Evolutionary conservation across 1,140 invertebrate species (phyloP).

Genomic region (Eumaeus atala): DNA sequence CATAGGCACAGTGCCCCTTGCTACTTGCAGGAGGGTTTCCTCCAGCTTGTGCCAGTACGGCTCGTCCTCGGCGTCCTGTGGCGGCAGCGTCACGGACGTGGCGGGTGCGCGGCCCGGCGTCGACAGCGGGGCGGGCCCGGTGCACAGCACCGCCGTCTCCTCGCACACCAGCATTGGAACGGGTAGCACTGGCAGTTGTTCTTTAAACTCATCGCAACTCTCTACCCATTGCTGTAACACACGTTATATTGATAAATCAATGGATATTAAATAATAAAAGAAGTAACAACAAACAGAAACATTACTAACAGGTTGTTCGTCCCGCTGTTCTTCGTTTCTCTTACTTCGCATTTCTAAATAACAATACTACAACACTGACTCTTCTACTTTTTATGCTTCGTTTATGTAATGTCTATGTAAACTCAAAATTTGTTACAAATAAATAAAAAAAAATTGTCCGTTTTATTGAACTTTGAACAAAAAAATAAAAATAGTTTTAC

Average conservation of each 20-base stretch:
- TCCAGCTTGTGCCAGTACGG: constrained; percentile 84
- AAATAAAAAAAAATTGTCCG: too few relatives aligned
- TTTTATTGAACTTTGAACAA: too few relatives aligned
- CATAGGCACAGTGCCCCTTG: constrained; percentile 80
- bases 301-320: too few relatives aligned
- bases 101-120: constrained; percentile 66
- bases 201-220: constrained; percentile 67
- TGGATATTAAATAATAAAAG: constrained; percentile 10
- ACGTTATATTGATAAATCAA: neutral
- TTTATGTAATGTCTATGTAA: too few relatives aligned
- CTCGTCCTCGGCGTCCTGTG: constrained; percentile 31
- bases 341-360: too few relatives aligned
- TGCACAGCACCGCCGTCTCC: constrained; percentile 79
- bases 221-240: constrained; percentile 65
- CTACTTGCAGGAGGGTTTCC: constrained; percentile 83
- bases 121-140: constrained; percentile 69
- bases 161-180: constrained; percentile 80
- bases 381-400: too few relatives aligned
- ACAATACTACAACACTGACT: too few relatives aligned
- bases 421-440: too few relatives aligned
- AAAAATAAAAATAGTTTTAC: too few relatives aligned
- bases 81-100: constrained; percentile 41
- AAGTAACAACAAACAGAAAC: neutral
- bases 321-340: too few relatives aligned
- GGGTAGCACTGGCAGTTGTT: constrained; percentile 77